Percentiles rank a stretch among this genome's conserved stretches.
These are phyloP conservation scores for Saimiri boliviensis DNA, from an alignment of 2,113 vertebrate genomes.

Conservation along the genomic window DNA sequence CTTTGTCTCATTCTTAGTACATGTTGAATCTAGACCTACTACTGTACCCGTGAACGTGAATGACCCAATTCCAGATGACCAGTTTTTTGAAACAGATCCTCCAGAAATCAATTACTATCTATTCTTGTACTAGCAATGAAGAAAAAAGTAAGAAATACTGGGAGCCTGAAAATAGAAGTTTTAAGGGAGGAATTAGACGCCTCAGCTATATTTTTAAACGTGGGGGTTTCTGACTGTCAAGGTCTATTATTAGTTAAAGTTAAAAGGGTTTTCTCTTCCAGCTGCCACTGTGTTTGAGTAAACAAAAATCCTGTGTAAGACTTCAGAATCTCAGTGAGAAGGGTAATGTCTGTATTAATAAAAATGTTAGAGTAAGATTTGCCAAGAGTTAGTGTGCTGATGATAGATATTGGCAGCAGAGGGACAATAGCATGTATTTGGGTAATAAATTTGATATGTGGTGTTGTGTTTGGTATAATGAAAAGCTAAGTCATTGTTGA, in stretches of 20 bases:
- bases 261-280: slow-evolving; percentile 6
- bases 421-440: not conserved
- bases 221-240: not conserved
- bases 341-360: not conserved
- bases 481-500: not conserved
- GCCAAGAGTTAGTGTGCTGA: not conserved
- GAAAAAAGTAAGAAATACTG: not conserved
- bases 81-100: not conserved
- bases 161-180: slow-evolving; percentile 25
- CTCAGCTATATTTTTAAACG: not conserved
- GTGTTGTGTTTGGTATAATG: not conserved
- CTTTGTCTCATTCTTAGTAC: not conserved
- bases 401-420: not conserved
- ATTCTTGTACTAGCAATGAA: not conserved
- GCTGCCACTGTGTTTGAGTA: not conserved
- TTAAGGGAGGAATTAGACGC: slow-evolving; percentile 1
- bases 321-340: not conserved
- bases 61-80: not conserved
- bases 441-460: not conserved
- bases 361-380: not conserved
- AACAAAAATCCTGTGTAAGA: not conserved
- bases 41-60: accelerated
- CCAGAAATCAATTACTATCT: not conserved
- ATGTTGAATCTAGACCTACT: not conserved
- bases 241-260: slow-evolving; percentile 24